Evolutionary conservation across 2,113 vertebrate species (phyloP).

Genomic region (Chunga burmeisteri): DNA sequence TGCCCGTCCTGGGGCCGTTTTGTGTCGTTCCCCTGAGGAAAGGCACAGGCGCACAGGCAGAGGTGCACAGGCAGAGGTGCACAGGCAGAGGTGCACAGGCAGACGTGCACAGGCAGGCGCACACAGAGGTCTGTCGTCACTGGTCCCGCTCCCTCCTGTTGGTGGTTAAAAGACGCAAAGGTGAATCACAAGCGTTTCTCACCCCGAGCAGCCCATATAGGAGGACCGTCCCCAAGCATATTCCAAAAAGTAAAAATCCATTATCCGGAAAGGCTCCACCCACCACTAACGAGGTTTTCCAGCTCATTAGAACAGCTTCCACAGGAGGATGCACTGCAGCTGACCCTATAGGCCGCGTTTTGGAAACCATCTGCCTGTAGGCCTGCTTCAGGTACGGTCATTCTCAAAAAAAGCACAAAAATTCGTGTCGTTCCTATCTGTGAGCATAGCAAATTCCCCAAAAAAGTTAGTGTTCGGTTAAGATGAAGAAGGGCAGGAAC

Average conservation of each 20-base stretch:
- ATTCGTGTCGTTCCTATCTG: fast-evolving
- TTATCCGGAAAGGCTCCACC: background rate
- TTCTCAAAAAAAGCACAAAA: fast-evolving
- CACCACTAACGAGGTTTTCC: background rate
- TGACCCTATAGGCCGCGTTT: background rate
- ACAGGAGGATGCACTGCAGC: fast-evolving
- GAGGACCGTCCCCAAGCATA: background rate
- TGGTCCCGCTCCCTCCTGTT: background rate
- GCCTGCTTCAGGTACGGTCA: fast-evolving
- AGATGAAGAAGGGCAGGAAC: fast-evolving
- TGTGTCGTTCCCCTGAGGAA: background rate
- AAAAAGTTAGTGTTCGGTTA: fast-evolving
- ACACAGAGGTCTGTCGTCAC: background rate
- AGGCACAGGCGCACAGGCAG: background rate
- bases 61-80: background rate
- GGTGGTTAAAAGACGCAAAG: background rate
- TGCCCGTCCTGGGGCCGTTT: background rate
- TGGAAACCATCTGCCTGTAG: background rate
- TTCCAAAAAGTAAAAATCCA: background rate
- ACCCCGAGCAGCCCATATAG: background rate
- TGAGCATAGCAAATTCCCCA: fast-evolving
- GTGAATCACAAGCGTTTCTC: background rate
- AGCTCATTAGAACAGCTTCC: background rate
- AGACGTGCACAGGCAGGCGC: background rate
- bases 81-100: background rate